Conservation (phyloP, 23 tunicate genomes). For the Trididemnum clinides region DNA sequence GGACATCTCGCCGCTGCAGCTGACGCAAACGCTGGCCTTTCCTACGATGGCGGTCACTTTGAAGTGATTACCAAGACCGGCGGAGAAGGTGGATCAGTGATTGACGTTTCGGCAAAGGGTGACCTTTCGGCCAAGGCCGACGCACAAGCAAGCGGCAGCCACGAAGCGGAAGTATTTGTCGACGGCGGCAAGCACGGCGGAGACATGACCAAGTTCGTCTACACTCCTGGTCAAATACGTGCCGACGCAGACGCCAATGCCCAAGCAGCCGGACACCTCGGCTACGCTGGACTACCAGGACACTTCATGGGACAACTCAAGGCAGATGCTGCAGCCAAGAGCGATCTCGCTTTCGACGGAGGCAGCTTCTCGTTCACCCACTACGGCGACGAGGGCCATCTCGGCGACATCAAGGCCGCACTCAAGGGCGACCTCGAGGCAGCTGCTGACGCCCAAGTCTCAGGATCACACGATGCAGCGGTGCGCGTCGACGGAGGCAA, state of each 20-base stretch:
- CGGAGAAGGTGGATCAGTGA: background rate
- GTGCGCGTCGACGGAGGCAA: conserved; percentile 19
- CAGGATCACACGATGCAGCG: background rate
- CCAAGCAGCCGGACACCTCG: background rate
- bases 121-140: background rate
- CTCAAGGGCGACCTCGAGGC: conserved; percentile 4
- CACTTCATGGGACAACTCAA: background rate
- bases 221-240: background rate
- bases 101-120: background rate
- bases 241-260: conserved; percentile 6
- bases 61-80: conserved; percentile 21
- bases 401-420: background rate
- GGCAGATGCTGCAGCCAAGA: conserved; percentile 5
- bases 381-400: background rate
- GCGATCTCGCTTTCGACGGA: background rate
- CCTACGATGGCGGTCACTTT: conserved; percentile 9
- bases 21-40: background rate
- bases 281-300: background rate
- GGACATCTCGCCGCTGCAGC: background rate
- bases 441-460: background rate
- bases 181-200: background rate
- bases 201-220: background rate
- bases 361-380: background rate
- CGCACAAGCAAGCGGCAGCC: conserved; percentile 21
- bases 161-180: background rate